Evolutionary conservation across 2,888 invertebrate genomes (phyloP), one percentile per base, ranked within the genome.

Genomic region (Epinotia demarniana): DNA sequence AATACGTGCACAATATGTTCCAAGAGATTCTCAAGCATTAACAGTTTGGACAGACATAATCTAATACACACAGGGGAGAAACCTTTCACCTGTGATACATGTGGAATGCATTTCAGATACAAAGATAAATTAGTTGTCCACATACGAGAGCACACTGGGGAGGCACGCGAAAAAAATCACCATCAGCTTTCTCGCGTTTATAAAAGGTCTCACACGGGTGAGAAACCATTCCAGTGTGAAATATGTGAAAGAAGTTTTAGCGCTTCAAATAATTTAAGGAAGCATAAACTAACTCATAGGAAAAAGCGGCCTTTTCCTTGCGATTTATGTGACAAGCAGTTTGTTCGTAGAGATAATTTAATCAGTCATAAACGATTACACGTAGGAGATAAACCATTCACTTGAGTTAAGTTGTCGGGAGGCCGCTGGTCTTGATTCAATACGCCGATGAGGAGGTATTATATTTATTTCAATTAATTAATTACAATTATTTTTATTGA

Each of bases 281-380:
- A 57, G n/a, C 72, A 72, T 11, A 63, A 43, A 55, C 3, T n/a
- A 2, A 63, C 23, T 5, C 72, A 72, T 23, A n/a, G 23, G 55
- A 9, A 23, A 4, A 23, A n/a, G 43, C 33, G 16, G 23, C 57
- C 43, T 43, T 63, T 55, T 23, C 23, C 39, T 5, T 72, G 72
- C 23, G 23, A 55, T 55, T 3, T 57, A 23, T 72, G 72, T 43
- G 0, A 27, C n/a, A 63, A 57, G 11, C n/a, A 23, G 55, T 63
- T 72, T 43, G 23, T 33, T 16, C 62, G 39, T 43, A 72, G 18
- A 43, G 19, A 55, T 43, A 43, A 62, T 16, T 11, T 63, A 19
- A 46, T 3, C 1, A 39, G 8, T 0, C 72, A 72, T n/a, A 43
- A 23, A 63, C 57, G 3, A 23, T 23, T 5, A 11, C 72, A 72